These are phyloP conservation scores for Onychostruthus taczanowskii DNA, from an alignment of 2,113 vertebrate species.

Conservation along the genomic window DNA sequence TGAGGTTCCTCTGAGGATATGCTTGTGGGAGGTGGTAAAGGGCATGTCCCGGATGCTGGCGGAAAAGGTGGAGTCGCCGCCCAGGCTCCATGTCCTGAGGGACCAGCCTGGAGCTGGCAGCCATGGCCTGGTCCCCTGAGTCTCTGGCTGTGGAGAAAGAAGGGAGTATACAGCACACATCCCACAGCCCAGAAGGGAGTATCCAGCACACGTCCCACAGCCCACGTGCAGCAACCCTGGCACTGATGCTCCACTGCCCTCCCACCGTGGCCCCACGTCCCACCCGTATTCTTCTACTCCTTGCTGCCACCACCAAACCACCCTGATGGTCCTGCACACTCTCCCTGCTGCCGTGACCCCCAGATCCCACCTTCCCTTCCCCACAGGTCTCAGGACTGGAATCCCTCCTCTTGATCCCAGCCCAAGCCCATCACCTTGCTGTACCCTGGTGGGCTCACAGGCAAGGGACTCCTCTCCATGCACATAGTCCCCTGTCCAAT, in stretches of 20 bases:
- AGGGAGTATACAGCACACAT: background rate
- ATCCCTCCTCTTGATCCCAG: background rate
- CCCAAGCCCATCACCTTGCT: background rate
- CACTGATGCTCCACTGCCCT: rapidly evolving
- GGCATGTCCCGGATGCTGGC: conserved; percentile 80
- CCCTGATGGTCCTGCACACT: background rate
- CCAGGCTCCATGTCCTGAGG: conserved; percentile 74
- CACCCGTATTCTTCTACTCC: background rate
- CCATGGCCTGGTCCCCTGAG: background rate
- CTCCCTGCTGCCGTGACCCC: rapidly evolving
- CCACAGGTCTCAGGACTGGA: background rate
- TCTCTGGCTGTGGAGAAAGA: conserved; percentile 68
- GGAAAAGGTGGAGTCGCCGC: conserved; percentile 84
- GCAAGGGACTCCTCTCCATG: background rate
- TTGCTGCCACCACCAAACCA: background rate
- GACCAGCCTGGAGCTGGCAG: background rate
- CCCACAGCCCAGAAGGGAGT: background rate
- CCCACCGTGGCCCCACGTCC: rapidly evolving
- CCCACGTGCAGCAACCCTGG: background rate
- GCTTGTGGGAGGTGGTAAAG: conserved; percentile 75
- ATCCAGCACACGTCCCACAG: background rate
- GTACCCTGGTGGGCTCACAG: background rate
- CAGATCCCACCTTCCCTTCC: background rate
- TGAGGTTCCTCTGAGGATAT: conserved; percentile 74
- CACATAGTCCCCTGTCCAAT: background rate